Base-by-base conservation (phyloP, 2,888 invertebrate genomes). In the Apantesis nais region DNA sequence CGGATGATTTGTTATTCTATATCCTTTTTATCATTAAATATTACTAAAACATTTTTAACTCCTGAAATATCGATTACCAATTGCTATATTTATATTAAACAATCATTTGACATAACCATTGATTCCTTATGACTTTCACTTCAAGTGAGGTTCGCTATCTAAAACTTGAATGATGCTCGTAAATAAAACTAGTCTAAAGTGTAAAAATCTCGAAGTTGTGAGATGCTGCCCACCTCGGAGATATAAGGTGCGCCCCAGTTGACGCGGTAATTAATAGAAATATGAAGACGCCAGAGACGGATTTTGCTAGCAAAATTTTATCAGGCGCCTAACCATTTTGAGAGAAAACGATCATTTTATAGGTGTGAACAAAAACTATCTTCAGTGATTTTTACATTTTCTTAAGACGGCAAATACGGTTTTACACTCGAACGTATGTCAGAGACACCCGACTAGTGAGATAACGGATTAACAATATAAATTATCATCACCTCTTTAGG, bases 231-330 rank as follows among this genome's bases (percentile, higher is more conserved):
- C 85, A 78, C 71, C 76, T 72, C 62, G 77, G 78, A 87, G 89
- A 90, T 88, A 82, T 83, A 79, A 80, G 67, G 74, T 79, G 83
- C 85, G 92, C 90, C 89, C 90, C 81, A 93, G 90, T 92, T 92
- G 88, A 83, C 87, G 83, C 85, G 73, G 84, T 92, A 93, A 93
- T 93, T 93, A 92, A 91, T 90, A 89, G 88, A 87, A 91, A 89
- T 90, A 90, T 89, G 85, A 78, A 69, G 78, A 29, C 70, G 52
- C 67, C 89, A 89, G 91, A 78, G 84, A n/a, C 71, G 87, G 31
- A 89, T 69, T 83, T 34, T 25, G 69, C 25, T 66, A 61, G n/a
- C 19, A 44, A 44, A 25, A 34, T 44, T 16, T 48, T 16, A 34
- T 16, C 34, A 34, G 48, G 41, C 14, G 19, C 22, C 19, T 31